Evolutionary conservation across 2,888 invertebrate genomes (phyloP).

Genomic region (Machimus atricapillus): DNA sequence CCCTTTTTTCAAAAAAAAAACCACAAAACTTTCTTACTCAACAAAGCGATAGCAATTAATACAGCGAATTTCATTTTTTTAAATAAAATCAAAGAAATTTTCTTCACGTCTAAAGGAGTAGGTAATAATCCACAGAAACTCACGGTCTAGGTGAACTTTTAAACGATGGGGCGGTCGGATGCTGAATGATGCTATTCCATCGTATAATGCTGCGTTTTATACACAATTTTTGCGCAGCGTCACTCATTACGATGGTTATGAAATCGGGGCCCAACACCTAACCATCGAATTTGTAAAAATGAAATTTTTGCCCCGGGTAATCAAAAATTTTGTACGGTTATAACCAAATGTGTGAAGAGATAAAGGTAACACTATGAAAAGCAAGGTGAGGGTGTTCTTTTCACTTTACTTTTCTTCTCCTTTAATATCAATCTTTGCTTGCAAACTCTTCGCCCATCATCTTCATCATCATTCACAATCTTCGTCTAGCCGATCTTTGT

Average conservation of each 20-base stretch:
- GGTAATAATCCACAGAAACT: neutral
- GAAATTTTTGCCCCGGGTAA: neutral
- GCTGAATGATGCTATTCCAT: conserved; percentile 18
- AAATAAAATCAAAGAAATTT: neutral
- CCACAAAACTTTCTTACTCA: neutral
- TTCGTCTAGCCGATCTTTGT: neutral
- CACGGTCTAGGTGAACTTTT: neutral
- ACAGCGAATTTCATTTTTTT: conserved; percentile 6
- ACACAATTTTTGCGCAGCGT: conserved; percentile 19
- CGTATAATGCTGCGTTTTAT: conserved; percentile 15
- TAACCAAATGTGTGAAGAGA: neutral
- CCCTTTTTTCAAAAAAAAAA: neutral
- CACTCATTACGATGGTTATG: conserved; percentile 10
- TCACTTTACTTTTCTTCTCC: neutral
- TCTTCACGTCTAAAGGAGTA: conserved; percentile 12
- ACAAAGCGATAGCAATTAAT: neutral
- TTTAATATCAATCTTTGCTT: neutral
- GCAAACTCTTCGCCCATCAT: neutral
- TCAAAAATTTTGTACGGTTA: neutral
- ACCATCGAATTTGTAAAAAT: conserved; percentile 16
- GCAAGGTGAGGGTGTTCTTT: conserved; percentile 24
- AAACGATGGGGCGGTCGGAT: conserved; percentile 4
- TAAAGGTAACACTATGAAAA: neutral
- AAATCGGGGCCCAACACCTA: neutral
- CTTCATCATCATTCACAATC: neutral